Evolutionary conservation across 2,888 invertebrate species (phyloP).

Genomic region (Masnerella sp.): DNA sequence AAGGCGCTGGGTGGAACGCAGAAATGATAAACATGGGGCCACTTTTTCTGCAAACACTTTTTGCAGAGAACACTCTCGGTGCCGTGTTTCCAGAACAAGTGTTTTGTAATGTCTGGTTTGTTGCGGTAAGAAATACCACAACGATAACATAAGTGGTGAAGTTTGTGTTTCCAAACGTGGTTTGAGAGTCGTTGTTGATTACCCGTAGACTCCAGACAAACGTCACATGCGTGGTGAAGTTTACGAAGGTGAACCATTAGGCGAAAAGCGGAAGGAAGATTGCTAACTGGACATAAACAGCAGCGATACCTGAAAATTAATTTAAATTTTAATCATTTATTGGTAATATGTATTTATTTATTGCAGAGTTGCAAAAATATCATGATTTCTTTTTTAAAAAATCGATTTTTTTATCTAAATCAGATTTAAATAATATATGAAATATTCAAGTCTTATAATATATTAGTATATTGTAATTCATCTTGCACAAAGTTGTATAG

Average conservation of each 20-base stretch:
- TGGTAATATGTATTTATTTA: too few species aligned
- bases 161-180: constrained; percentile 94
- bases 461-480: too few species aligned
- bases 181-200: constrained; percentile 89
- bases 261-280: constrained; percentile 91
- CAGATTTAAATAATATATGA: too few species aligned
- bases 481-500: too few species aligned
- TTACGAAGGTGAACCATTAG: constrained; percentile 93
- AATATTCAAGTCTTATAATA: too few species aligned
- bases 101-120: constrained; percentile 92
- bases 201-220: constrained; percentile 89
- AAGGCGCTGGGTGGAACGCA: constrained; percentile 89
- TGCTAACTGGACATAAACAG: constrained; percentile 87
- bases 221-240: constrained; percentile 91
- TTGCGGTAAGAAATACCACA: constrained; percentile 93
- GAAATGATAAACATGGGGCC: constrained; percentile 95
- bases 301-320: constrained; percentile 82
- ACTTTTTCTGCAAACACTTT: constrained; percentile 91
- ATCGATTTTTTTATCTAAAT: too few species aligned
- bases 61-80: constrained; percentile 92
- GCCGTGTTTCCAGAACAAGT: constrained; percentile 95
- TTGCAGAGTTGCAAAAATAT: too few species aligned
- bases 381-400: too few species aligned
- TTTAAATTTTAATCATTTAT: too few species aligned
- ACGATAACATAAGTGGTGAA: constrained; percentile 91